A percentile compares a stretch with the other conserved stretches of the same genome.
Evolutionary conservation across 2,113 vertebrate genomes (phyloP).

Genomic region (Grammomys surdaster): DNA sequence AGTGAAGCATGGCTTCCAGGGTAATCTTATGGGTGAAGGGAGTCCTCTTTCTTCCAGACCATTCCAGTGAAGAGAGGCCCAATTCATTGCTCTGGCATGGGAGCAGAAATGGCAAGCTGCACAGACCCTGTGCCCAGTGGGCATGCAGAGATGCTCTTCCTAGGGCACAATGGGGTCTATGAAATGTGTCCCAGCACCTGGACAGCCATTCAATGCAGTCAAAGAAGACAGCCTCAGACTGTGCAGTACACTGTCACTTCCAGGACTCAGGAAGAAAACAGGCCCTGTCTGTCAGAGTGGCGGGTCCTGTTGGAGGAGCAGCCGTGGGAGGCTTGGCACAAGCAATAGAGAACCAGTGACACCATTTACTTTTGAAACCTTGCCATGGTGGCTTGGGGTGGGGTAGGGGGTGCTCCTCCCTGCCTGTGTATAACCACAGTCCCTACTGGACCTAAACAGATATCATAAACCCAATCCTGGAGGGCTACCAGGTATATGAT

Average conservation of each 20-base stretch:
- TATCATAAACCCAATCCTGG: neutral
- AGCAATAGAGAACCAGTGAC: rapidly evolving
- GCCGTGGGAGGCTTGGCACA: rapidly evolving
- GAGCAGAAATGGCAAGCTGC: rapidly evolving
- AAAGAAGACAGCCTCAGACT: neutral
- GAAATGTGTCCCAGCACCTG: neutral
- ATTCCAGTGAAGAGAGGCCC: neutral
- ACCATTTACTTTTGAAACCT: neutral
- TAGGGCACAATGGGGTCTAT: neutral
- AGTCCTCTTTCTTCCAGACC: neutral
- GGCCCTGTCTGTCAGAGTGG: neutral
- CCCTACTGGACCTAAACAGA: neutral
- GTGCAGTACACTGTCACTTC: rapidly evolving
- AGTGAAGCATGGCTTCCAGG: neutral
- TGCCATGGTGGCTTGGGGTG: rapidly evolving
- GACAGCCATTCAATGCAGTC: neutral
- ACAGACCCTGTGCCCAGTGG: neutral
- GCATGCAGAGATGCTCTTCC: neutral
- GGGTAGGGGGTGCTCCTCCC: neutral
- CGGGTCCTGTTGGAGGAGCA: rapidly evolving
- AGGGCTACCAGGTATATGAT: rapidly evolving
- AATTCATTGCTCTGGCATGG: neutral
- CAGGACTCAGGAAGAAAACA: neutral
- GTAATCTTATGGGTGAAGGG: rapidly evolving
- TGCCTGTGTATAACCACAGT: rapidly evolving